Base-by-base conservation (phyloP, 1,140 invertebrate species). In the Drosophila obscura region DNA sequence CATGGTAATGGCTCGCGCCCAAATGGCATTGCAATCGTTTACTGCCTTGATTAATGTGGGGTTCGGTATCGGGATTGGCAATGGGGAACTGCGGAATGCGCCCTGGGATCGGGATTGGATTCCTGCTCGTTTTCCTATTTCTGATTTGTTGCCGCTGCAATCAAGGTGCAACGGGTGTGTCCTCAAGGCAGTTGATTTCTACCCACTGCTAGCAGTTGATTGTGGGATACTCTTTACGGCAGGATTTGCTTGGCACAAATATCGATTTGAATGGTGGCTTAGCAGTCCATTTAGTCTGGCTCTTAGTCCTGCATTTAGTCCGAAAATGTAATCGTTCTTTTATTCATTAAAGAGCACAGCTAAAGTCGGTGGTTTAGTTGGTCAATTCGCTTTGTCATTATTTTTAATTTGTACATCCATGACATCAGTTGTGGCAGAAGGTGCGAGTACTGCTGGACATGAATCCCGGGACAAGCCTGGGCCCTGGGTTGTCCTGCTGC, bases 401-500 rank as follows among this genome's bases (percentile, higher is more conserved):
- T 72, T 87, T 85, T 87, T 87, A 87, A 85, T 82, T 85, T 78
- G 69, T 69, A 65, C 74, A 87, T 87, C 82, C 62, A 87, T 85
- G 82, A 82, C 78, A 31, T 31, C 28, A 31, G 28, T 8, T 46
- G 35, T 39, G 35, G 43, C 61, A 28, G 16, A 28, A 35, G 49
- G 28, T 46, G 5, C 26, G 41, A 31, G 28, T 28, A 7, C n/a
- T 52, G 43, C 50, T 49, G 59, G 59, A 43, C 46, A 39, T 39
- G 39, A 39, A 22, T 19, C 15, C 26, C 39, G 55, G 66, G 45
- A 56, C 19, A 19, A 19, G 19, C 19, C 19, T 1, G 19, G 19
- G 19, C 2, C 19, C 19, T 19, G 15, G 45, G 15, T 39, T 22
- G 49, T 46, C 65, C 39, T 53, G 64, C 68, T 72, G 60, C 50